Conservation (phyloP, 2,888 invertebrate species). For the Chesias legatella region DNA sequence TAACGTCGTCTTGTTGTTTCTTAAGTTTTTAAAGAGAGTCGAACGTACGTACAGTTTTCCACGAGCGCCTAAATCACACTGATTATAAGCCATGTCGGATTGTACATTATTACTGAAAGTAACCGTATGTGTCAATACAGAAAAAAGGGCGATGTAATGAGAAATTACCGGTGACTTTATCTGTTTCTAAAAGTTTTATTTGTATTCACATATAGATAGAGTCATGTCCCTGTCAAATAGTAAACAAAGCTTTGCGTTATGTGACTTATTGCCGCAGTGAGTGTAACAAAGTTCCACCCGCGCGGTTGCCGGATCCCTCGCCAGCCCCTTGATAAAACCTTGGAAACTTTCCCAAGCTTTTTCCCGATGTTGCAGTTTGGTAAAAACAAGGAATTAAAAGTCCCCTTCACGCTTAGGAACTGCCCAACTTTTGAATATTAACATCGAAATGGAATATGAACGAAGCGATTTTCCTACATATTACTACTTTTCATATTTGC, state of each 20-base stretch:
- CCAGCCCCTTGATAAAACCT: constrained; percentile 51
- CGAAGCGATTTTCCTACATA: constrained; percentile 25
- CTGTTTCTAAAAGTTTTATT: constrained; percentile 15
- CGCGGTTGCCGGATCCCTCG: constrained; percentile 47
- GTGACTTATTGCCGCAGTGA: constrained; percentile 54
- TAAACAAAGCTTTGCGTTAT: constrained; percentile 59
- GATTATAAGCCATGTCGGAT: no score
- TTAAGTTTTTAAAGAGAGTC: no score
- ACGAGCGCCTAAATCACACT: no score
- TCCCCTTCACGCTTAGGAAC: constrained; percentile 31
- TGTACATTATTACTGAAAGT: no score
- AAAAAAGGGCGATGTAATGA: no score
- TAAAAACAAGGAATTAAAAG: constrained; percentile 50
- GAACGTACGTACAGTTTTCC: no score
- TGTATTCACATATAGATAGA: constrained; percentile 34
- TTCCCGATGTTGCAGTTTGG: constrained; percentile 50
- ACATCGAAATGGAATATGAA: constrained; percentile 28
- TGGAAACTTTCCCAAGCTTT: constrained; percentile 49
- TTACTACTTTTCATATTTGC: constrained; percentile 23
- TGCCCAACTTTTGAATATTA: constrained; percentile 33
- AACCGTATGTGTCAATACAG: no score
- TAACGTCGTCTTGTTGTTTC: no score
- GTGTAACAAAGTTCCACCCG: constrained; percentile 55
- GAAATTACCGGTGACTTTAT: background rate
- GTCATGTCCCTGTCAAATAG: constrained; percentile 41